Evolutionary conservation across 2,888 invertebrate genomes (phyloP).

Genomic region (Drosophila greeni): DNA sequence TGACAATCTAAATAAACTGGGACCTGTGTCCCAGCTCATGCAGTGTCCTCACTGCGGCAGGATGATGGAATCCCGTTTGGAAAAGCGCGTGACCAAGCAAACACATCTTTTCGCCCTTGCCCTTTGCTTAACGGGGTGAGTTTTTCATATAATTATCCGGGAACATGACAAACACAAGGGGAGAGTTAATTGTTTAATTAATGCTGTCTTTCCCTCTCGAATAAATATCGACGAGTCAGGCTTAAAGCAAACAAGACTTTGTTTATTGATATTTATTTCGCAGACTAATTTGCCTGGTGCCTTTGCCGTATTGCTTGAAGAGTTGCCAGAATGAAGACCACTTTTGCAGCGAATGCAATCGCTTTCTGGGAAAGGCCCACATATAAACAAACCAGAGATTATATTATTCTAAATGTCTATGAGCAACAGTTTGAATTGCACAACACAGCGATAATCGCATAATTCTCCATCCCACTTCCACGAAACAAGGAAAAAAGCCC

Average conservation of each 20-base stretch:
- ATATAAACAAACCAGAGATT: slow-evolving; percentile 1
- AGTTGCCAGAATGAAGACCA: slow-evolving; percentile 56
- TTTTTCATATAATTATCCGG: background rate
- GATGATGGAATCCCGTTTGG: slow-evolving; percentile 46
- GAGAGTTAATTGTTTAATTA: background rate
- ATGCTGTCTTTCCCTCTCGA: no score
- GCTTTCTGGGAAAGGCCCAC: slow-evolving; percentile 49
- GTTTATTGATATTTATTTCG: background rate
- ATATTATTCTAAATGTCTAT: background rate
- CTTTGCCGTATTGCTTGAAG: slow-evolving; percentile 58
- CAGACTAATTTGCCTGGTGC: slow-evolving; percentile 50
- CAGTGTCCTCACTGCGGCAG: slow-evolving; percentile 52
- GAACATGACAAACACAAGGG: background rate
- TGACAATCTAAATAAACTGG: slow-evolving; percentile 24
- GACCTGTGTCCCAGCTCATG: slow-evolving; percentile 47
- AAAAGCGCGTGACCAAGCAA: slow-evolving; percentile 42
- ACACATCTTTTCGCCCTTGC: slow-evolving; percentile 57
- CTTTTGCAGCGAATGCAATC: slow-evolving; percentile 57
- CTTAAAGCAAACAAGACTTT: background rate
- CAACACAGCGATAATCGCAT: background rate
- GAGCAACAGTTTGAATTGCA: background rate
- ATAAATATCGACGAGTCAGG: background rate
- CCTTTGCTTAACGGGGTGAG: slow-evolving; percentile 56
- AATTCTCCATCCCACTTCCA: background rate
- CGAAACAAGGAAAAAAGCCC: background rate